Conservation (phyloP, 2,888 invertebrate species). For the Nematopogon swammerdamellus region DNA sequence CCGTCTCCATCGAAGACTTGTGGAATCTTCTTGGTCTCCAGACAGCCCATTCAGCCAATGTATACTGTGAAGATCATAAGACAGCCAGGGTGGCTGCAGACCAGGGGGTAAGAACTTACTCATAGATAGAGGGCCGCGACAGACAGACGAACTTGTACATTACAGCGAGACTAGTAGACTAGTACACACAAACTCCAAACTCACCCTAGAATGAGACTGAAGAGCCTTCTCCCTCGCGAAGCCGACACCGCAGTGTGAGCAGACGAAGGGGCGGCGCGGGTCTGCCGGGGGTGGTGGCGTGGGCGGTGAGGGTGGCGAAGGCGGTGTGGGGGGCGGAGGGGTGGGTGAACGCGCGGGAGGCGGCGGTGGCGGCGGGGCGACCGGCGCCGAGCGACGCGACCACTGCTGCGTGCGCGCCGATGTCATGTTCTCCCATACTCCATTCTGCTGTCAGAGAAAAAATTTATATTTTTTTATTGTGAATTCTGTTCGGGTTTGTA, state of each 20-base stretch:
- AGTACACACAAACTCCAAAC: no score
- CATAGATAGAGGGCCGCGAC: no score
- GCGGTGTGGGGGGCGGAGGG: conserved; percentile 26
- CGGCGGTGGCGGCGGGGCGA: conserved; percentile 15
- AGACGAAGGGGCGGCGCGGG: conserved; percentile 38
- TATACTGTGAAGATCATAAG: no score
- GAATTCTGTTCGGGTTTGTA: no score
- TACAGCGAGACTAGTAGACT: no score
- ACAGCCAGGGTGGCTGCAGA: no score
- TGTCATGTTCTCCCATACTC: conserved; percentile 46
- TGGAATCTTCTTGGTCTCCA: no score
- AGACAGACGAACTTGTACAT: no score
- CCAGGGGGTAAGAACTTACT: no score
- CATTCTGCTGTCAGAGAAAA: conserved; percentile 28
- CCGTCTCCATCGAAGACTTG: no score
- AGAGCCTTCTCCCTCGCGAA: conserved; percentile 81
- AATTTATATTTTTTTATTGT: no score
- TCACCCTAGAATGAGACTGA: conserved; percentile 67
- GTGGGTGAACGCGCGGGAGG: conserved; percentile 15
- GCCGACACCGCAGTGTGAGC: conserved; percentile 69
- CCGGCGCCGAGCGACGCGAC: conserved; percentile 23
- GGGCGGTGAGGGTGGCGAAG: not conserved
- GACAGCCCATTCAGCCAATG: no score
- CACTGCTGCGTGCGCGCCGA: conserved; percentile 52
- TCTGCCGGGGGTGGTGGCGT: conserved; percentile 18